Conservation (phyloP, 2,888 invertebrate species). For the Cylloceria caligata region DNA sequence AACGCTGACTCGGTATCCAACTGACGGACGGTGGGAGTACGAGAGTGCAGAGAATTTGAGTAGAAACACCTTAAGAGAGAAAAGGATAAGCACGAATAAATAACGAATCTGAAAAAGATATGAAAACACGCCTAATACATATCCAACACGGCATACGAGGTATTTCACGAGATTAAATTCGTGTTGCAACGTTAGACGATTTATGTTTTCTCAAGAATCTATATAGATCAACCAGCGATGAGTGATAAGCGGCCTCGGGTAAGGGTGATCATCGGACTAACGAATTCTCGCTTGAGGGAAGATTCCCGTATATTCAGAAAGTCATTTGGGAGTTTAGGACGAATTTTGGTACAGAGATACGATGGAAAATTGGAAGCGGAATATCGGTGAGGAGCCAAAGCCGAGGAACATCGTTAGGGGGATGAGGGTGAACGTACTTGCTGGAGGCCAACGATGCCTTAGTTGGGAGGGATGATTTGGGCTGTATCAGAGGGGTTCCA, state of each 20-base stretch:
- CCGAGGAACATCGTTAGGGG: not conserved
- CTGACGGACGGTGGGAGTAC: too few species aligned
- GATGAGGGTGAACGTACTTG: not conserved
- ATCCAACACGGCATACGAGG: too few species aligned
- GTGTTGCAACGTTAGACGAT: not conserved
- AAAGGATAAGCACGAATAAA: too few species aligned
- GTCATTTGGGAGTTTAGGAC: not conserved
- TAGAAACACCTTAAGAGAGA: not conserved
- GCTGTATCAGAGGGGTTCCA: not conserved
- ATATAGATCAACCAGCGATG: not conserved
- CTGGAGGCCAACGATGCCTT: not conserved
- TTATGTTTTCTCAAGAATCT: not conserved
- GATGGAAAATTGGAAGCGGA: not conserved
- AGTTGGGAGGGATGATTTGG: not conserved
- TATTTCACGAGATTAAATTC: not conserved
- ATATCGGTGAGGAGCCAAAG: not conserved
- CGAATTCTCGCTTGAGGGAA: slow-evolving; percentile 18
- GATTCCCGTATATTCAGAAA: slow-evolving; percentile 6
- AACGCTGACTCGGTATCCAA: too few species aligned
- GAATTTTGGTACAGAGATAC: not conserved
- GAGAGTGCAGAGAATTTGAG: too few species aligned
- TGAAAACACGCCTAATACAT: too few species aligned
- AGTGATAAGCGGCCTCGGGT: slow-evolving; percentile 4
- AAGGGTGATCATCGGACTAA: not conserved
- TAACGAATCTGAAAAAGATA: too few species aligned